Base-by-base conservation (phyloP, 2,888 invertebrate genomes). In the Julus scandinavius region DNA sequence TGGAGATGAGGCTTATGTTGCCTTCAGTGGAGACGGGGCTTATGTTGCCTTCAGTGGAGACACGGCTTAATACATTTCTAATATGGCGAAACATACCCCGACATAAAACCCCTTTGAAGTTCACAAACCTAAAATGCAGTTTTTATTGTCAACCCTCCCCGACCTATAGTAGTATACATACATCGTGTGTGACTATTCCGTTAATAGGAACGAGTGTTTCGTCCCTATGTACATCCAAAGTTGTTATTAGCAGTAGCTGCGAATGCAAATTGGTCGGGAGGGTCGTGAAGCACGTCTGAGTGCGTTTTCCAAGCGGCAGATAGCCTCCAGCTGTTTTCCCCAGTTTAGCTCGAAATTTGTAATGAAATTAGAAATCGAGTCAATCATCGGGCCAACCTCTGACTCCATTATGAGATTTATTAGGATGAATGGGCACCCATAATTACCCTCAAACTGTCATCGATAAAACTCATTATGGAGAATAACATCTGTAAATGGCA, bases 331-430 rank as follows among this genome's bases (percentile, higher is more conserved):
- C 85, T 85, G 85, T 85, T 85, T 85, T 45, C 41, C 6, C 45
- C 9, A 85, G 85, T 85, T 85, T 85, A n/a, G n/a, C 20, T 20
- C 3, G 20, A 87, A 87, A 50, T 87, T 54, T 29, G 87, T 29
- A 54, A 87, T 87, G 87, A 87, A 87, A 87, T 87, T 87, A 87
- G 87, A 58, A 87, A 87, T 87, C 54, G 54, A 87, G 87, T 87
- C 87, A 54, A 87, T 87, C 87, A 87, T 87, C 15, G 17, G 29
- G 40, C 87, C 87, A 87, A 87, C 87, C 58, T 87, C 87, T 87
- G 87, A 87, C 87, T 87, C 87, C 87, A 87, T 87, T 87, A 80
- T 29, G 80, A 45, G 87, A 87, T 63, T 87, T 87, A 87, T 87
- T 58, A 80, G 87, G 87, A 41, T 87, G 87, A 87, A 87, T 87